Evolutionary conservation across 53 echinoderm and acorn worm genomes (phyloP).

Genomic region (Stichopus horrens): DNA sequence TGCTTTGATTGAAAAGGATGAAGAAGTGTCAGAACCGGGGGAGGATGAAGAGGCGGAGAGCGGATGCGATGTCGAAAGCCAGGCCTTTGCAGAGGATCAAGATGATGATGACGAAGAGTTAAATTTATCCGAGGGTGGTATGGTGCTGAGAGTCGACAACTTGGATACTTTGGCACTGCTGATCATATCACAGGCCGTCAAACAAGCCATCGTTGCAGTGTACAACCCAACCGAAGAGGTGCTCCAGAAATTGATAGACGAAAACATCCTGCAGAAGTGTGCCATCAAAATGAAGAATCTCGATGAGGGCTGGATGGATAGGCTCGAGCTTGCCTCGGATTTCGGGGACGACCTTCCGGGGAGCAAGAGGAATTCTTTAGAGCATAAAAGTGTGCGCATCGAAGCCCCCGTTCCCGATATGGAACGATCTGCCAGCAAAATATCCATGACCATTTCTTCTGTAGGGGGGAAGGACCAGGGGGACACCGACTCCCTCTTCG

Average conservation of each 20-base stretch:
- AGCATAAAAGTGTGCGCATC: slow-evolving; percentile 7
- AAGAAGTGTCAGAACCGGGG: slow-evolving; percentile 4
- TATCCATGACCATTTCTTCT: slow-evolving; percentile 52
- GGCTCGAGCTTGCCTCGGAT: slow-evolving; percentile 47
- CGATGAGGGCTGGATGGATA: slow-evolving; percentile 36
- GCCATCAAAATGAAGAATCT: slow-evolving; percentile 5
- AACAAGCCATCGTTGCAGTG: slow-evolving; percentile 53
- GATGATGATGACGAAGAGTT: slow-evolving; percentile 32
- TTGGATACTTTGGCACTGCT: slow-evolving; percentile 71
- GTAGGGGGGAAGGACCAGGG: slow-evolving; percentile 48
- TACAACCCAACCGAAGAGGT: slow-evolving; percentile 51
- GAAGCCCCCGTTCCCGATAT: slow-evolving; percentile 10
- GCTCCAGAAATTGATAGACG: slow-evolving; percentile 67
- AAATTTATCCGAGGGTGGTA: slow-evolving; percentile 9
- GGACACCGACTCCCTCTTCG: slow-evolving; percentile 88
- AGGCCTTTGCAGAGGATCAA: slow-evolving; percentile 65
- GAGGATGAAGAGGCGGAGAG: slow-evolving; percentile 68
- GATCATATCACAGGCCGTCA: slow-evolving; percentile 68
- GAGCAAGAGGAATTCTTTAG: not conserved
- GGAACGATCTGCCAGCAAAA: slow-evolving; percentile 33
- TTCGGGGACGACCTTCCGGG: slow-evolving; percentile 20
- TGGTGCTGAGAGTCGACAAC: slow-evolving; percentile 59
- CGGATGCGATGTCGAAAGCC: slow-evolving; percentile 77
- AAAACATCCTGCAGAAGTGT: slow-evolving; percentile 56
- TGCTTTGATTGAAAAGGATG: slow-evolving; percentile 40